Evolutionary conservation across 2,797 vertebrate species (phyloP).

Genomic region (Girardinus metallicus): DNA sequence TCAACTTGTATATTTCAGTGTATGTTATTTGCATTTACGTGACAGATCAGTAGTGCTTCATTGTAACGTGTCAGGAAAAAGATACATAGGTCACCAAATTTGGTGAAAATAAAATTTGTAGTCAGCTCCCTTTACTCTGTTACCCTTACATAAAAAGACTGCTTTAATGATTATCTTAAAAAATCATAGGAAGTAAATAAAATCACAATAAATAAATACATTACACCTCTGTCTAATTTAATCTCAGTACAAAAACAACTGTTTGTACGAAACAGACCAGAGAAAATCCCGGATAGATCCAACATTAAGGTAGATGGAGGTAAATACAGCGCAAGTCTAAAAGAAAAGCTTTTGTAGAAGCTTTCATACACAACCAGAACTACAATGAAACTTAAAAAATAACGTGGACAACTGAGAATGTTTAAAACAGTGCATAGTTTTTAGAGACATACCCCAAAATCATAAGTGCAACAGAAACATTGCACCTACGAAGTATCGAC

Average conservation of each 20-base stretch:
- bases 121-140: neutral
- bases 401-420: neutral
- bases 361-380: neutral
- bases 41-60: neutral
- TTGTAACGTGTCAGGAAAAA: neutral
- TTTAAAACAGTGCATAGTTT: neutral
- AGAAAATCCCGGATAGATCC: neutral
- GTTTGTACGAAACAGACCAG: neutral
- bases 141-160: neutral
- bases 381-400: neutral
- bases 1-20: neutral
- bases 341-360: neutral
- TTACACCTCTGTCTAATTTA: neutral
- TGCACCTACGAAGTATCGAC: neutral
- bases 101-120: neutral
- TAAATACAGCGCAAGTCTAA: neutral
- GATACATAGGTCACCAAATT: neutral
- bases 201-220: neutral
- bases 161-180: neutral
- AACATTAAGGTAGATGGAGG: neutral
- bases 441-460: neutral
- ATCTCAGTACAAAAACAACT: neutral
- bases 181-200: too few relatives aligned
- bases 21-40: neutral
- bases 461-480: neutral